A percentile compares a stretch with the other conserved stretches of the same genome.
Conservation (phyloP, 1,140 invertebrate genomes). For the Sitophilus oryzae region DNA sequence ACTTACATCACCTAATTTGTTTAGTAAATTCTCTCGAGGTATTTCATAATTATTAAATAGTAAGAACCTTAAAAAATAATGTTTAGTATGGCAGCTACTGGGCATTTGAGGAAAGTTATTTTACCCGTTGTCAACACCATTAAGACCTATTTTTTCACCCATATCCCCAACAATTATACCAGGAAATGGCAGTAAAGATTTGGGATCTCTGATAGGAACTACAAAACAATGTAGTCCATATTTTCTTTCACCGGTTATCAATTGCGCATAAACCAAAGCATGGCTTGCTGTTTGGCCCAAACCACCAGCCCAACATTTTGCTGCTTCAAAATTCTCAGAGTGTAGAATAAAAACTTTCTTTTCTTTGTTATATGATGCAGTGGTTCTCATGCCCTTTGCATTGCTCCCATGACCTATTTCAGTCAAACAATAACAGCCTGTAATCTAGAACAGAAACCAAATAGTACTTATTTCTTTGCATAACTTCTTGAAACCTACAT, state of each 20-base stretch:
- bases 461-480: not conserved
- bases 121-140: constrained; percentile 84
- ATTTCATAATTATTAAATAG: constrained; percentile 83
- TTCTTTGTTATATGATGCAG: constrained; percentile 77
- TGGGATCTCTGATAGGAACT: constrained; percentile 72
- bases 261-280: constrained; percentile 81
- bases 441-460: constrained; percentile 46
- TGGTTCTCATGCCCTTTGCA: constrained; percentile 83
- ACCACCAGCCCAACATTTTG: constrained; percentile 92
- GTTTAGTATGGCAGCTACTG: constrained; percentile 6
- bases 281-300: constrained; percentile 83
- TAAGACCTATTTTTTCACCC: constrained; percentile 80
- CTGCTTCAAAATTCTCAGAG: constrained; percentile 87
- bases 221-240: constrained; percentile 84
- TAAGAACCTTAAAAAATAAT: constrained; percentile 62
- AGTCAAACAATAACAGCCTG: constrained; percentile 86
- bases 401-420: constrained; percentile 93
- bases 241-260: constrained; percentile 65
- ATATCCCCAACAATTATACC: constrained; percentile 72
- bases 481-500: constrained; percentile 47
- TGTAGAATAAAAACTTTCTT: constrained; percentile 79
- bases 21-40: constrained; percentile 74
- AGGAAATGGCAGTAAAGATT: constrained; percentile 64
- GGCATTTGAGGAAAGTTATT: not conserved
- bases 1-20: constrained; percentile 82